Evolutionary conservation across 2,888 invertebrate species (phyloP), one percentile per base, ranked within the genome.

Genomic region (Drosophila anomelani): DNA sequence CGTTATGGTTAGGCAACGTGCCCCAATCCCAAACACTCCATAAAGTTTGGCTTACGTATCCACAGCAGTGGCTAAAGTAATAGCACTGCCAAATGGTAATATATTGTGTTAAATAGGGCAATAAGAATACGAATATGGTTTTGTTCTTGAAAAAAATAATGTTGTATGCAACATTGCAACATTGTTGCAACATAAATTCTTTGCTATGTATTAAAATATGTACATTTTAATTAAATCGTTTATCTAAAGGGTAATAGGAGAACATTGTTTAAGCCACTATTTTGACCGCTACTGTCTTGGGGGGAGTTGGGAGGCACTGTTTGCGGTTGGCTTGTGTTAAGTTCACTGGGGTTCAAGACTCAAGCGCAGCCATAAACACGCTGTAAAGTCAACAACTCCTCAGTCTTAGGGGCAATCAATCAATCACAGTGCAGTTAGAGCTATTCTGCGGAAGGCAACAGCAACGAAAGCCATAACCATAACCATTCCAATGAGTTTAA

Each of bases 1-100:
- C 81, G 83, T 86, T 83, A 86, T 71, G 61, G 87, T 87, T 84
- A 87, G 74, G 88, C 83, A 84, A 87, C 77, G 64, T 72, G 53
- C 66, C 60, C 63, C 80, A 75, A 84, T 79, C 75, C 79, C 68
- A 55, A 81, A 73, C 82, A 82, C 80, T 59, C 77, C 82, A 84
- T 87, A 84, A 87, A 80, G 75, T 73, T 72, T 62, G 70, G 39
- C 57, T 68, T 58, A 76, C 75, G 87, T 77, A 73, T 9, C 36
- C 51, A 53, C 51, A 53, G 51, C 10, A 15, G 15, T 3, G 51
- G 23, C 13, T 53, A 53, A 53, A 1, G 15, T 36, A 36, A 53
- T 36, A 53, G 51, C 51, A 23, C 20, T 15, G 15, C 26, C 12
- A 17, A 49, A 32, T 49, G 17, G 8, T 4, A 4, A 17, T 12